A percentile compares a stretch with the other conserved stretches of the same genome.
phyloP scores from a whole-genome alignment of 2,797 vertebrate genomes.

The Cygnus olor region DNA sequence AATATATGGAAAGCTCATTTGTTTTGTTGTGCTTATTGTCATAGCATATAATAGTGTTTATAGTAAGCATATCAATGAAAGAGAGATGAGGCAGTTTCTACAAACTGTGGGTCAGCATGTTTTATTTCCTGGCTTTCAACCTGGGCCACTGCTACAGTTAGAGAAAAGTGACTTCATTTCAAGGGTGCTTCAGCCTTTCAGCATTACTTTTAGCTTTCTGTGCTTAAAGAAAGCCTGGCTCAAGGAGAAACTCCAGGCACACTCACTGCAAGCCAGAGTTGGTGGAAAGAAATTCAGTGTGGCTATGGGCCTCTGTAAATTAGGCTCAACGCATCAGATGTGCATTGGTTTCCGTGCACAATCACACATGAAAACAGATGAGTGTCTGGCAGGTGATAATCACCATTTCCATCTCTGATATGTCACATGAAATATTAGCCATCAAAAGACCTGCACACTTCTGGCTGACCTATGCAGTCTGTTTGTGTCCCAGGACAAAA shows the following conservation, averaged over 20 bases:
- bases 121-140: neutral
- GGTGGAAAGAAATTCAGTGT: neutral
- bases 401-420: neutral
- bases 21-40: neutral
- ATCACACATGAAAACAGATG: neutral
- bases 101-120: neutral
- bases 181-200: neutral
- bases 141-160: neutral
- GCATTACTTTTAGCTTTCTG: neutral
- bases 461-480: neutral
- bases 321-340: neutral
- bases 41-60: neutral
- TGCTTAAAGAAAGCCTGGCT: neutral
- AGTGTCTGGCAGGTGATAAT: neutral
- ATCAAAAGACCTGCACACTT: neutral
- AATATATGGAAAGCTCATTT: neutral
- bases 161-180: neutral
- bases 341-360: neutral
- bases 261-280: neutral
- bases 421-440: neutral
- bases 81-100: neutral
- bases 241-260: neutral
- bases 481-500: fast-evolving
- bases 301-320: neutral
- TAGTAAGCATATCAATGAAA: neutral